phyloP scores from a whole-genome alignment of 2,113 vertebrate species.

The Corydoras maculifer region DNA sequence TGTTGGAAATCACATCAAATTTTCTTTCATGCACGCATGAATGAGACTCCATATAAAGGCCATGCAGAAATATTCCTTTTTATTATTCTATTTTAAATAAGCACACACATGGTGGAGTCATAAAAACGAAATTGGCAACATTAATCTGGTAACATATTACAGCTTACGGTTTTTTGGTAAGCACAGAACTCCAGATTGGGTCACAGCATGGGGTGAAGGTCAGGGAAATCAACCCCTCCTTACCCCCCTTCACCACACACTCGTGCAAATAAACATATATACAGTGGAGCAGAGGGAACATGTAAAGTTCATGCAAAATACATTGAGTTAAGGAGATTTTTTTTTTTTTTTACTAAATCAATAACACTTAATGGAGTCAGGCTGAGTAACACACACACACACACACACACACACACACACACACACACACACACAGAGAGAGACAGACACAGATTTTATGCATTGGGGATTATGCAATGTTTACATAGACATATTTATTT shows the following conservation, averaged over 20 bases:
- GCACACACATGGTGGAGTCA: too few relatives aligned
- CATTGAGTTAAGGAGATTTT: too few relatives aligned
- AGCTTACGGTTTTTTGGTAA: slow-evolving; percentile 40
- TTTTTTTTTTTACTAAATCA: too few relatives aligned
- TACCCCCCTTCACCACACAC: not conserved
- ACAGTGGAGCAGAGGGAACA: too few relatives aligned
- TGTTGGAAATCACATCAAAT: not conserved
- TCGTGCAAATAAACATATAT: slow-evolving; percentile 11
- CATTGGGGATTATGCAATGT: too few relatives aligned
- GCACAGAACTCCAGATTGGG: slow-evolving; percentile 61
- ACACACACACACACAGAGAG: not conserved
- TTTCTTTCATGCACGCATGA: not conserved
- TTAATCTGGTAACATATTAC: slow-evolving; percentile 32
- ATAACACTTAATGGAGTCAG: not conserved
- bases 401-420: not conserved
- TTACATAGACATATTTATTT: too few relatives aligned
- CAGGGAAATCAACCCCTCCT: slow-evolving; percentile 51
- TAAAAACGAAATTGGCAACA: not conserved
- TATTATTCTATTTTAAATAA: not conserved
- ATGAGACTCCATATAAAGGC: not conserved
- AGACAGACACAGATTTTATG: too few relatives aligned
- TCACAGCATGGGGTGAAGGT: slow-evolving; percentile 64
- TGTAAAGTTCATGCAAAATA: too few relatives aligned
- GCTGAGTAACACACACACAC: slow-evolving; percentile 15
- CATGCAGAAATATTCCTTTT: not conserved